A percentile compares a stretch with the other conserved stretches of the same genome.
These are phyloP conservation scores for Sceliomorpha sp. DNA, from an alignment of 2,888 invertebrate species.

Conservation along the genomic window DNA sequence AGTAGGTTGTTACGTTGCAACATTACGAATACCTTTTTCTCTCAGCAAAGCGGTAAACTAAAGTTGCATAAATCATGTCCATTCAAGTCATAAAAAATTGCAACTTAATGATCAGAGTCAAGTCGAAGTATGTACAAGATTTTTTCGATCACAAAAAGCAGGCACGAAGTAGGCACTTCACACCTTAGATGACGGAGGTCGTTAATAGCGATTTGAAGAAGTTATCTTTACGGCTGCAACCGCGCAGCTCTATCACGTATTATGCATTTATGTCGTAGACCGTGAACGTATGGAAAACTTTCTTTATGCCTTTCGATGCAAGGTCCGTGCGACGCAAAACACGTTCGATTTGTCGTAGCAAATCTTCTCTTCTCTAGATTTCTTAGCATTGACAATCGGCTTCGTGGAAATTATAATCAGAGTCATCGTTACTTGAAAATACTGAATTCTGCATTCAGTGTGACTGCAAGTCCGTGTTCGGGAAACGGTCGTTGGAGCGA, in stretches of 20 bases:
- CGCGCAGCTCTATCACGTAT: slow-evolving; percentile 27
- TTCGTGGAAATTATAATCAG: no score
- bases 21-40: slow-evolving; percentile 36
- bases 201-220: slow-evolving; percentile 45
- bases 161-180: slow-evolving; percentile 22
- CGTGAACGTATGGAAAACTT: slow-evolving; percentile 17
- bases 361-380: no score
- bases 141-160: slow-evolving; percentile 29
- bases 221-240: slow-evolving; percentile 43
- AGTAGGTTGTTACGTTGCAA: slow-evolving; percentile 32
- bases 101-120: slow-evolving; percentile 26
- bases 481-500: slow-evolving; percentile 32
- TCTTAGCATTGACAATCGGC: no score
- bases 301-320: slow-evolving; percentile 3
- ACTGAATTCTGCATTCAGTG: no score
- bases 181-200: slow-evolving; percentile 24
- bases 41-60: slow-evolving; percentile 34
- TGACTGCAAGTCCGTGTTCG: no score
- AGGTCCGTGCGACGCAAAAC: no score
- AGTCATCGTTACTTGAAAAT: no score
- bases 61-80: slow-evolving; percentile 39
- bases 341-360: no score
- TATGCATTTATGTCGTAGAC: slow-evolving; percentile 21
- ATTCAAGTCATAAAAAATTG: slow-evolving; percentile 26
- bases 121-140: slow-evolving; percentile 26